A percentile compares a stretch with the other conserved stretches of the same genome.
Evolutionary conservation across 2,888 invertebrate genomes (phyloP).

Genomic region (Oxystoma pomonae): DNA sequence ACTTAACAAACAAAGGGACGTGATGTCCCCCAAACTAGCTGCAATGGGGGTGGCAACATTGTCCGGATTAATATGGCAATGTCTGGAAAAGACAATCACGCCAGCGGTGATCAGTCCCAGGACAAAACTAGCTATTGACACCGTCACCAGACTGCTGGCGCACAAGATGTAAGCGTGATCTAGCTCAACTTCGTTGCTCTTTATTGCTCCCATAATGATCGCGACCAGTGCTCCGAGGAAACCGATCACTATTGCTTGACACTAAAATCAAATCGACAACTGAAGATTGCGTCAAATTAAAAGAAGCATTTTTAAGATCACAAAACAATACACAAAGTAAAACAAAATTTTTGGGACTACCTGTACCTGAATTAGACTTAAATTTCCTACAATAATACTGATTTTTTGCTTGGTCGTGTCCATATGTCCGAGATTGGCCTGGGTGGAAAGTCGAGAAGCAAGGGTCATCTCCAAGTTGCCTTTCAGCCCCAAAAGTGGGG

Average conservation of each 20-base stretch:
- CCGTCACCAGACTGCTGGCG: slow-evolving; percentile 71
- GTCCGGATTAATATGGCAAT: slow-evolving; percentile 71
- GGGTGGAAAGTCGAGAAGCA: slow-evolving; percentile 74
- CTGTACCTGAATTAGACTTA: slow-evolving; percentile 73
- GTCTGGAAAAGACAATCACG: slow-evolving; percentile 66
- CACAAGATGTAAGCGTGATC: slow-evolving; percentile 68
- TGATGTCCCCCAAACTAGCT: slow-evolving; percentile 75
- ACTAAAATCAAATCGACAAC: no score
- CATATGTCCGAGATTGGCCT: slow-evolving; percentile 74
- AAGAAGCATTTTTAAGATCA: slow-evolving; percentile 7
- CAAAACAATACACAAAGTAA: no score
- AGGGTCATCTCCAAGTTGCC: slow-evolving; percentile 83
- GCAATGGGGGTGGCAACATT: slow-evolving; percentile 79
- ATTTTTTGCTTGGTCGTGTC: slow-evolving; percentile 61
- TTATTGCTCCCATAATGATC: slow-evolving; percentile 62
- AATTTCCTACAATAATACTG: slow-evolving; percentile 67
- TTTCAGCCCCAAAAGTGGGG: slow-evolving; percentile 73
- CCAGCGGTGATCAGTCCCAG: slow-evolving; percentile 67
- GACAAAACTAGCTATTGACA: slow-evolving; percentile 70
- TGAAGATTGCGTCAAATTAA: no score
- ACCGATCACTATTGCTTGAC: slow-evolving; percentile 69
- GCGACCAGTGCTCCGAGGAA: slow-evolving; percentile 68
- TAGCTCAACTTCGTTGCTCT: slow-evolving; percentile 58
- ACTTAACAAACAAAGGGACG: slow-evolving; percentile 60
- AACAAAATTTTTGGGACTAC: slow-evolving; percentile 18